Evolutionary conservation across 2,113 vertebrate genomes (phyloP), one percentile per base, ranked within the genome.

Genomic region (Triplophysa tibetana): DNA sequence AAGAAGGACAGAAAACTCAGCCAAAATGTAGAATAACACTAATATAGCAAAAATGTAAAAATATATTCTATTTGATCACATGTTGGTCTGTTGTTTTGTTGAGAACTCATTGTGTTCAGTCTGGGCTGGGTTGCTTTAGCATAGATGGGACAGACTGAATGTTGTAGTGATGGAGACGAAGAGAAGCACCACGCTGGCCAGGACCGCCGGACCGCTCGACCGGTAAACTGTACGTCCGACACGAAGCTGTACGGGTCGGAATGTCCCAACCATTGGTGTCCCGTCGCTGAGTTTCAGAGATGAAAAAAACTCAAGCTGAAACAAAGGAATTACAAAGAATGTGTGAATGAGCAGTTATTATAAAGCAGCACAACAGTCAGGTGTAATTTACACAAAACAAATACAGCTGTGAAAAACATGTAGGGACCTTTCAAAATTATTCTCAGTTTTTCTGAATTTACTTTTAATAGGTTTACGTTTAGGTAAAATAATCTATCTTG

Each of bases 241-340:
- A 4, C 89, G 87, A 11, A 90, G 89, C 89, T 93, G 92, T 21
- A 92, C 86, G 0, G 92, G 92, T 78, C 93, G 85, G 87, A 90
- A 94, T 10, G 82, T 93, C 0, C 64, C 87, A 45, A 85, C 79
- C 92, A 94, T 91, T 0, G 29, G 10, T 10, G 82, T 87, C 0
- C 86, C 88, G 6, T 88, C 81, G 0, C 54, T 7, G 70, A 92
- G 93, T 82, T 88, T 83, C 52, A 94, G 84, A 1, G 81, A 48
- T 0, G 91, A 92, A 80, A 93, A 93, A 0, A 38, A 88, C 9
- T 8, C 17, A 8, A 94, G 85, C 93, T 94, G 84, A 79, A 23
- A 73, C 41, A 73, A 4, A 72, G 14, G 12, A 5, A 60, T 56
- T 52, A 81, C 11, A 45, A 45, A 38, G 33, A 38, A 38, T 38